Evolutionary conservation across 2,113 vertebrate genomes (phyloP), one percentile per base, ranked within the genome.

Genomic region (Nanorana parkeri): DNA sequence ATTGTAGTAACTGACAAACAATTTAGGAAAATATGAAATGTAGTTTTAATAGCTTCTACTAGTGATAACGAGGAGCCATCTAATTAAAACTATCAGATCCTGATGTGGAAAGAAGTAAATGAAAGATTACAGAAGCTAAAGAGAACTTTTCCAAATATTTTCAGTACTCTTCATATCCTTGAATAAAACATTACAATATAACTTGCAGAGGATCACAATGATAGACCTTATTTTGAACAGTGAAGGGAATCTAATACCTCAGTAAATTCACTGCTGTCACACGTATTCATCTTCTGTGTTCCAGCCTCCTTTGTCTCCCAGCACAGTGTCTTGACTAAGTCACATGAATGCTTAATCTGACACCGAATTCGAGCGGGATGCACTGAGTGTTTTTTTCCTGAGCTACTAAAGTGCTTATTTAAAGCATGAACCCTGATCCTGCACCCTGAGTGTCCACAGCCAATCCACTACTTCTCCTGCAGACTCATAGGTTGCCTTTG

Each of bases 31-130:
- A 75, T 23, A 41, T 75, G 55, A 75, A 75, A 60, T 61, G 55
- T n/a, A 4, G 72, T 41, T 75, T 74, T 75, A 75, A 61, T 75
- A 75, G 72, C 28, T 75, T 60, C 60, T 58, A 75, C 28, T 23
- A 75, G 29, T 75, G 72, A 29, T 41, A 75, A 23, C 19, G 28
- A 29, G 36, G 55, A 74, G 55, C 55, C 32, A 75, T 75, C 72
- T 61, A 75, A 75, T 75, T 75, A 75, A 75, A 75, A 75, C 13
- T 60, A 75, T 75, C 72, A 41, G 72, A 75, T 75, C 61, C 60
- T 75, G 29, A 75, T 41, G 72, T 75, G 55, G 72, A 23, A 75
- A 60, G 61, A 75, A 60, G 72, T 61, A 75, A 75, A 74, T 74
- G 71, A 74, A 56, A 75, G 72, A 75, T 61, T 75, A 75, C 23